phyloP scores from a whole-genome alignment of 2,888 invertebrate species.

The Ligdia adustata region DNA sequence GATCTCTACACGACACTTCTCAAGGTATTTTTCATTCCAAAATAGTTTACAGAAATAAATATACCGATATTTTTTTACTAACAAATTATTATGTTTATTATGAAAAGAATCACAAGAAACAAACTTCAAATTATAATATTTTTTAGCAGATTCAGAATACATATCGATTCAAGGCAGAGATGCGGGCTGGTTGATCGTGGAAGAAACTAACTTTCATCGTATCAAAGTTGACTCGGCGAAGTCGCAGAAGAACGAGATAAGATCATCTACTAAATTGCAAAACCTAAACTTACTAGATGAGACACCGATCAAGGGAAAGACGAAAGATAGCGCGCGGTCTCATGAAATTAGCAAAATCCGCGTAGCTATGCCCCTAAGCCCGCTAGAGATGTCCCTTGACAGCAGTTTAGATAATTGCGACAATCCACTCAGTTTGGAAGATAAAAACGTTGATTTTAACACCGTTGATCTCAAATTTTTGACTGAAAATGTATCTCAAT shows the following conservation, averaged over 20 bases:
- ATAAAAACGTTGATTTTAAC: constrained; percentile 76
- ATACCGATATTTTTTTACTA: no score
- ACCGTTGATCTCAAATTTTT: constrained; percentile 77
- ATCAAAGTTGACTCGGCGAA: constrained; percentile 52
- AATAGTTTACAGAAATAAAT: no score
- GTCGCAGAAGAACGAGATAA: constrained; percentile 43
- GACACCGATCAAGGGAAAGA: constrained; percentile 68
- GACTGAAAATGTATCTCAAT: constrained; percentile 69
- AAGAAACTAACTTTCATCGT: constrained; percentile 56
- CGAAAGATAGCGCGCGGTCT: constrained; percentile 51
- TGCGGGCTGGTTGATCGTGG: constrained; percentile 62
- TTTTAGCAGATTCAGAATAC: constrained; percentile 62
- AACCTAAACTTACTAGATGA: constrained; percentile 54
- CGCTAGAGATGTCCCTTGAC: constrained; percentile 72
- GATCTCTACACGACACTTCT: constrained; percentile 66
- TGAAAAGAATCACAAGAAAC: no score
- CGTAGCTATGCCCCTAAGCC: constrained; percentile 51
- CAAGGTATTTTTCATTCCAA: constrained; percentile 50
- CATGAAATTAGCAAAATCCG: constrained; percentile 77
- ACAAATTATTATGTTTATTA: no score
- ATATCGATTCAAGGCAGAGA: constrained; percentile 45
- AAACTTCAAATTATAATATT: no score
- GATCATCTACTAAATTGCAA: constrained; percentile 55
- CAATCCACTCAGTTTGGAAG: constrained; percentile 64
- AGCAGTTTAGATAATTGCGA: constrained; percentile 67